A percentile compares a stretch with the other conserved stretches of the same genome.
These are phyloP conservation scores for Cebidichthys violaceus DNA, from an alignment of 2,113 vertebrate species.

Conservation along the genomic window DNA sequence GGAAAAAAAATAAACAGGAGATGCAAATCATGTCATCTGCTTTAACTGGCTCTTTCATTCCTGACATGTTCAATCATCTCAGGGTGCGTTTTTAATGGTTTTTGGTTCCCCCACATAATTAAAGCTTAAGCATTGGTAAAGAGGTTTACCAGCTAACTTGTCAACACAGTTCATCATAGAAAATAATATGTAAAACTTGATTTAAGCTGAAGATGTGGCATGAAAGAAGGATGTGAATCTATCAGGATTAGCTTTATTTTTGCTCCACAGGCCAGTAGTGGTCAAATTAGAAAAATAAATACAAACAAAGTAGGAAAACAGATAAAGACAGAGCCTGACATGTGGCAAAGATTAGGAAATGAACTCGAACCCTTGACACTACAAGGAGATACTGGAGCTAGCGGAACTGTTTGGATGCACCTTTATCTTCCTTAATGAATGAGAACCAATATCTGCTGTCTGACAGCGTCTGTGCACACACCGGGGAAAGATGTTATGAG, in stretches of 20 bases:
- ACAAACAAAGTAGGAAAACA: constrained; percentile 1
- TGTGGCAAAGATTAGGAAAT: constrained; percentile 1
- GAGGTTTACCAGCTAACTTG: constrained; percentile 17
- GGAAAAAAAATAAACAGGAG: constrained; percentile 48
- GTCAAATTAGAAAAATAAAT: neutral
- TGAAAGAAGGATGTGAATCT: neutral
- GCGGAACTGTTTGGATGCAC: neutral
- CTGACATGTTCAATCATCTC: constrained; percentile 44
- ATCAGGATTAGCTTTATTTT: neutral
- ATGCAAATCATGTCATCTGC: constrained; percentile 46
- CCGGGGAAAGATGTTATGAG: constrained; percentile 47
- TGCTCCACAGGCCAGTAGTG: neutral
- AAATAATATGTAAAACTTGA: neutral
- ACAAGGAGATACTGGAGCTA: neutral
- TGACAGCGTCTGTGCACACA: constrained; percentile 16
- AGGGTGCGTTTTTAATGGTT: constrained; percentile 15
- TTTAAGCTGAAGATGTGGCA: neutral
- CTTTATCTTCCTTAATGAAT: constrained; percentile 37
- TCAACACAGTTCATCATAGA: neutral
- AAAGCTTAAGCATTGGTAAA: neutral
- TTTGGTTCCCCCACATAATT: constrained; percentile 8
- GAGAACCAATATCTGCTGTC: constrained; percentile 37
- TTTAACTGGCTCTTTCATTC: constrained; percentile 57
- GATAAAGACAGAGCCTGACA: neutral
- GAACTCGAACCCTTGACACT: neutral